A percentile compares a stretch with the other conserved stretches of the same genome.
Evolutionary conservation across 2,888 invertebrate species (phyloP).

Genomic region (Timema podura): DNA sequence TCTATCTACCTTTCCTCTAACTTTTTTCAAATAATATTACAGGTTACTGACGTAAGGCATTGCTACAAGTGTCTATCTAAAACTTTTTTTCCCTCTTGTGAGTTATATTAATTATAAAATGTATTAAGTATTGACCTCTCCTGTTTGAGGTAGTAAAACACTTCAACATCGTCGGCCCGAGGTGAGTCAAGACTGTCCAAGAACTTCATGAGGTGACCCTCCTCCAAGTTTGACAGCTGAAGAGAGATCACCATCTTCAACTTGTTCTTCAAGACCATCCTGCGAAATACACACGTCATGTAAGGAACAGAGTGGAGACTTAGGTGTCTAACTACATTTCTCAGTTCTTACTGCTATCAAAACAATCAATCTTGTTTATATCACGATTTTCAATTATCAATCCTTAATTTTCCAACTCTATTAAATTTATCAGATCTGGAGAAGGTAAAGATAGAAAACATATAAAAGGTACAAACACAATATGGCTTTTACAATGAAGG

Average conservation of each 20-base stretch:
- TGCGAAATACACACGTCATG: constrained; percentile 36
- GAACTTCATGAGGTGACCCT: constrained; percentile 62
- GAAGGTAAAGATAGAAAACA: no score
- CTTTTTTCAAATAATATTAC: no score
- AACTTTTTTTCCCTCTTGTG: not conserved
- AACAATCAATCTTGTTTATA: no score
- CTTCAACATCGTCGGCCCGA: constrained; percentile 60
- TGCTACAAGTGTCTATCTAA: not conserved
- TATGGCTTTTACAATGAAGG: no score
- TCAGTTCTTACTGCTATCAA: no score
- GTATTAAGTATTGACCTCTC: constrained; percentile 38
- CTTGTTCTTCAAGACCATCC: constrained; percentile 55
- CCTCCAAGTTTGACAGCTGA: constrained; percentile 59
- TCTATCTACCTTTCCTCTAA: no score
- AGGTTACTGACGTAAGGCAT: not conserved
- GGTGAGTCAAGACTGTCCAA: constrained; percentile 53
- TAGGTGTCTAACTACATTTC: no score
- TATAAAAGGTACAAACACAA: no score
- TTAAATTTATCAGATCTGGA: no score
- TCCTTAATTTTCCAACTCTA: no score
- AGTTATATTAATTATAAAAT: not conserved
- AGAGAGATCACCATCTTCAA: constrained; percentile 59
- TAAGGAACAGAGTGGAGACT: no score
- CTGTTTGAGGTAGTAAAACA: constrained; percentile 64
- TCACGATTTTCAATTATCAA: no score